Base-by-base conservation (phyloP, 2,888 invertebrate genomes). In the Camponotus fellah region DNA sequence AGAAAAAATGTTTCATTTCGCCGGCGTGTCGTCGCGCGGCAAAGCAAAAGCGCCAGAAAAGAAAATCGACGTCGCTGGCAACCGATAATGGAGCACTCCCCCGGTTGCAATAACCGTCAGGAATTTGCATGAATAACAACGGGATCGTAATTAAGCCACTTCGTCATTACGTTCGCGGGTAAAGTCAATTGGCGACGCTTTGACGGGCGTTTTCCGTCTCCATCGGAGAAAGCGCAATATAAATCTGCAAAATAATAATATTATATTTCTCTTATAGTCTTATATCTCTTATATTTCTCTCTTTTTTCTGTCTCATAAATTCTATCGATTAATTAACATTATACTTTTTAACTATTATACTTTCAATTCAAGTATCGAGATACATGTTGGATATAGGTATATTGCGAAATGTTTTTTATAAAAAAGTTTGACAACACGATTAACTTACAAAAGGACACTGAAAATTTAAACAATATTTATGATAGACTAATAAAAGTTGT, bases 111-210 rank as follows among this genome's bases (percentile, higher is more conserved):
- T 74, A 81, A 81, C 75, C 43, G 81, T 76, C 75, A 75, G 76
- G 53, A 65, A 81, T 81, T 81, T 81, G 75, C 81, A 75, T 81
- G 81, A 75, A 75, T 81, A 81, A 81, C 64, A 81, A 81, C 75
- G 81, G 76, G 56, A 49, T 74, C 76, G 81, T 81, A 81, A 81
- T 81, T 81, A 81, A 81, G 56, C 75, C 81, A 75, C 75, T 81
- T 81, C 56, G 65, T 81, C 81, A 75, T 75, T 75, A 75, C 75
- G 75, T 26, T 37, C 3, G 64, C 26, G 53, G 65, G 75, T 26
- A 81, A 81, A 75, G 81, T 76, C 81, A 75, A 81, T 81, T 64
- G 81, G 64, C 43, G n/a, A 62, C 64, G 76, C 64, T 76, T 64
- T 64, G 76, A 76, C 64, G 64, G 21, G 14, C 53, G 53, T 64